Evolutionary conservation across 2,888 invertebrate species (phyloP), one percentile per base, ranked within the genome.

Genomic region (Nephrotoma appendiculata): DNA sequence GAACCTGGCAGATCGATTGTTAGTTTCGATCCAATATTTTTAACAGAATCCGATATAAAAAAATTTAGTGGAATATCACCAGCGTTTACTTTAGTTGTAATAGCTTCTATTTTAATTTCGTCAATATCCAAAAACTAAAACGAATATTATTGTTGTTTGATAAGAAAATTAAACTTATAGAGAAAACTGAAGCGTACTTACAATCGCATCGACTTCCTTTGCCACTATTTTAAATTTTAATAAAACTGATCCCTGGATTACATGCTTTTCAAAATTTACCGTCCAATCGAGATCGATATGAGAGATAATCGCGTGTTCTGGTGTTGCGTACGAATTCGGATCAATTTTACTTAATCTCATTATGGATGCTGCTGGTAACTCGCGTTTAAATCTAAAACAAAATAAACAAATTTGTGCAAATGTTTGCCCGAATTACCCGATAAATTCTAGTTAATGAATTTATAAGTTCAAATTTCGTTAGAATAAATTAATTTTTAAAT

Each of bases 311-410:
- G 94, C 94, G 88, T 94, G 91, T 89, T 96, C 96, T 88, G 97
- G 96, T 89, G 95, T 93, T 1, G 97, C 95, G 91, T 94, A 97
- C 0, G 97, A 97, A 89, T 95, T 96, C 0, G 97, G 97, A 93
- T 97, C 97, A 87, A 93, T 91, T 86, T 94, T 94, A 91, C 96
- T 96, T 88, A 96, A 92, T 88, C 93, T 92, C 85, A 85, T 85
- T 41, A 5, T 84, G 9, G 42, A 42, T 42, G 6, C 5, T 71
- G 9, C 0, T 57, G 52, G 15, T 15, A 7, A 31, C 31, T 57
- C 6, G 5, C 52, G 52, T 57, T 71, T 31, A 31, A 71, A 31
- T 31, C 71, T 71, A 71, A 12, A 71, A 71, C 19, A 31, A 71
- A 11, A 71, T 71, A 57, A 57, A 19, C 19, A 57, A 57, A 52